These are phyloP conservation scores for Grapholita molesta DNA, from an alignment of 1,140 invertebrate genomes.

Conservation along the genomic window DNA sequence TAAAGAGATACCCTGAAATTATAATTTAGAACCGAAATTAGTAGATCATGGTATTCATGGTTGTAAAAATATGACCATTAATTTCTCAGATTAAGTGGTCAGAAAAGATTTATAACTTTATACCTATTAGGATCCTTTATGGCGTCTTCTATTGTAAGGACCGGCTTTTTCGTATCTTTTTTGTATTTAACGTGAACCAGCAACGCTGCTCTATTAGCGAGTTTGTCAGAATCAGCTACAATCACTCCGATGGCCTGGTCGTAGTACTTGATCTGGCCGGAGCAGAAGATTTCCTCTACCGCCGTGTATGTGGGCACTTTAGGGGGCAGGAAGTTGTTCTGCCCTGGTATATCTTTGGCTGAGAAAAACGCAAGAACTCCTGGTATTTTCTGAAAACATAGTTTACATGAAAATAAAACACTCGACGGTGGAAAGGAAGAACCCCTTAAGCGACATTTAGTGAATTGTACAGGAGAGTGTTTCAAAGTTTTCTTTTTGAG, in stretches of 20 bases:
- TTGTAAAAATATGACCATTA: too few relatives aligned
- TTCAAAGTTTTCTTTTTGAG: too few relatives aligned
- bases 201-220: constrained; percentile 82
- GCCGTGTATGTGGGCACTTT: constrained; percentile 78
- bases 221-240: constrained; percentile 81
- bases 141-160: constrained; percentile 81
- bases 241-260: constrained; percentile 88
- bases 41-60: too few relatives aligned
- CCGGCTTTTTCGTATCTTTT: constrained; percentile 42
- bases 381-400: constrained; percentile 79
- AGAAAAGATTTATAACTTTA: too few relatives aligned
- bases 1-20: constrained; percentile 29
- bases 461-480: too few relatives aligned
- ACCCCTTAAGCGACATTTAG: too few relatives aligned
- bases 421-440: too few relatives aligned
- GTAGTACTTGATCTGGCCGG: constrained; percentile 79
- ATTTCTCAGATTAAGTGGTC: too few relatives aligned
- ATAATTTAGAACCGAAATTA: not conserved
- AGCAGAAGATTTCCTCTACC: constrained; percentile 79
- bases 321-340: constrained; percentile 77
- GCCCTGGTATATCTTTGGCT: constrained; percentile 88
- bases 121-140: constrained; percentile 55
- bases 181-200: constrained; percentile 84
- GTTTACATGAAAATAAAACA: too few relatives aligned
- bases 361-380: constrained; percentile 86